These are phyloP conservation scores for Chesias legatella DNA, from an alignment of 2,888 invertebrate genomes.

Conservation along the genomic window DNA sequence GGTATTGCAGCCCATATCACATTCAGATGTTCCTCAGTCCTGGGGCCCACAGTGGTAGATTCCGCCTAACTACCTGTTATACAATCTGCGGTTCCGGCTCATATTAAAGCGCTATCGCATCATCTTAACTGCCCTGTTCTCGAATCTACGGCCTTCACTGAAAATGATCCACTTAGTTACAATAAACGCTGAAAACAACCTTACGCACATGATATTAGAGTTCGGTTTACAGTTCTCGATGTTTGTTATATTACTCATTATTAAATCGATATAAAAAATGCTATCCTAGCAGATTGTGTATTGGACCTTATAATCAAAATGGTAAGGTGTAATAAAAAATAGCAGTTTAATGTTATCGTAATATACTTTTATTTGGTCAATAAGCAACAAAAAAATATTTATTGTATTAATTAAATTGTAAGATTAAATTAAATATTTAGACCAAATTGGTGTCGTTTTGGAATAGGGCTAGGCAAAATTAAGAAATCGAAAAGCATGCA, in stretches of 20 bases:
- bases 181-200: constrained; percentile 44
- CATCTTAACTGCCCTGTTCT: constrained; percentile 76
- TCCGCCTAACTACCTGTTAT: constrained; percentile 7
- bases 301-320: constrained; percentile 37
- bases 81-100: constrained; percentile 63
- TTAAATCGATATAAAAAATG: constrained; percentile 74
- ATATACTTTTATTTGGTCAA: no score
- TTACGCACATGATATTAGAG: constrained; percentile 37
- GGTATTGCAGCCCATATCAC: no score
- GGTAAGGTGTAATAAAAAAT: constrained; percentile 22
- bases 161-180: constrained; percentile 68
- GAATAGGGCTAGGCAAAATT: no score
- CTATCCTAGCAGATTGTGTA: constrained; percentile 37
- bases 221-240: constrained; percentile 28
- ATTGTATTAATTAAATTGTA: no score
- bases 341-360: no score
- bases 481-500: no score
- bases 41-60: constrained; percentile 5
- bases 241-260: constrained; percentile 62
- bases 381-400: no score
- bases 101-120: constrained; percentile 75
- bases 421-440: no score
- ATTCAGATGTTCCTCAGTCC: constrained; percentile 5
- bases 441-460: no score
- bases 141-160: constrained; percentile 68